Percentiles rank a stretch among this genome's conserved stretches.
Conservation (phyloP, 2,797 vertebrate species). For the Gastrophryne carolinensis region DNA sequence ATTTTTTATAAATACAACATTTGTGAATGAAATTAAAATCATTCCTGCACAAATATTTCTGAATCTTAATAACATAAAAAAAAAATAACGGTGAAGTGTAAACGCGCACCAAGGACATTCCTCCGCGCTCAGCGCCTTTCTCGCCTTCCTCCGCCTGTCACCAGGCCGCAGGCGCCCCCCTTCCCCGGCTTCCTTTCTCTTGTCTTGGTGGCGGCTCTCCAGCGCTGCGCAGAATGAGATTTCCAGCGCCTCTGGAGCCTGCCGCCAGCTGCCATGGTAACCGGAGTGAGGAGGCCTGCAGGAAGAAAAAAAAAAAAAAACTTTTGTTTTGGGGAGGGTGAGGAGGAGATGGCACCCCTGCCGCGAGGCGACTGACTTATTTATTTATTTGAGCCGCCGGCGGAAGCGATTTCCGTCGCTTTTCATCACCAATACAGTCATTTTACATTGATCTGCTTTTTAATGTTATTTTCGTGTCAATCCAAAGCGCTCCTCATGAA, state of each 20-base stretch:
- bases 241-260: constrained; percentile 41
- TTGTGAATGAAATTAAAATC: too few relatives aligned
- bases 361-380: constrained; percentile 27
- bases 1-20: too few relatives aligned
- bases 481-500: background rate
- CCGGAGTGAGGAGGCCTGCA: constrained; percentile 20
- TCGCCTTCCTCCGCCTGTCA: background rate
- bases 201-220: constrained; percentile 28
- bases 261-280: constrained; percentile 45
- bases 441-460: constrained; percentile 2
- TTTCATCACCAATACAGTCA: background rate
- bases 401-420: background rate
- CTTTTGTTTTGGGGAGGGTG: constrained; percentile 30
- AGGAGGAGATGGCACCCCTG: constrained; percentile 25
- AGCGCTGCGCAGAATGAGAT: constrained; percentile 32
- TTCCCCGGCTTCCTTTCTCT: constrained; percentile 25
- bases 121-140: background rate
- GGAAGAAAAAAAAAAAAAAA: constrained; percentile 17
- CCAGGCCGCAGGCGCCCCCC: background rate
- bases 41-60: background rate
- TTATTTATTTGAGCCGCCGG: constrained; percentile 20
- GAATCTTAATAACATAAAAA: too few relatives aligned
- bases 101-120: background rate
- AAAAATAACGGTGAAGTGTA: background rate
- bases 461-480: background rate